Evolutionary conservation across 2,888 invertebrate species (phyloP).

Genomic region (Erebia ligea): DNA sequence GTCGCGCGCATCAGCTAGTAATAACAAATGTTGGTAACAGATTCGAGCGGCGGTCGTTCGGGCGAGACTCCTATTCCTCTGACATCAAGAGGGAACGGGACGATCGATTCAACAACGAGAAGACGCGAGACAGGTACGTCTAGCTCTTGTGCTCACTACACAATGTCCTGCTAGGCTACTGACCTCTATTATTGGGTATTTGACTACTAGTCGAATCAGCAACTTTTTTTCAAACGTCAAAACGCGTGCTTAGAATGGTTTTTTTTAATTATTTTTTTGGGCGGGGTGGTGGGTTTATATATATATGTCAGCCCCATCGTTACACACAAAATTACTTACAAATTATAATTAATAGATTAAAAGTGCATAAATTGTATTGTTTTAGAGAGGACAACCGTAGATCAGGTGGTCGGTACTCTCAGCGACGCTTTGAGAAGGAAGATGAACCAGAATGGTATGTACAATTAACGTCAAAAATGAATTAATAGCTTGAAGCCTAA

Average conservation of each 20-base stretch:
- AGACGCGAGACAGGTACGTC: slow-evolving; percentile 67
- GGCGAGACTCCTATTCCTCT: slow-evolving; percentile 82
- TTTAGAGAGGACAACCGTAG: slow-evolving; percentile 78
- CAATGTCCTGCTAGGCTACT: no score
- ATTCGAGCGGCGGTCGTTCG: slow-evolving; percentile 84
- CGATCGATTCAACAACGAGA: slow-evolving; percentile 77
- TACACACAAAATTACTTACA: no score
- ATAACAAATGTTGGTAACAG: slow-evolving; percentile 46
- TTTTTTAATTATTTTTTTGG: no score
- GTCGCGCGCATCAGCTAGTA: no score
- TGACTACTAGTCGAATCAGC: no score
- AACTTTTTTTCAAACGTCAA: no score
- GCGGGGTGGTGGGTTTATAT: no score
- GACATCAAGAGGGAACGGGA: slow-evolving; percentile 79
- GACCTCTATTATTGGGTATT: no score
- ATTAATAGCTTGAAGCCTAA: no score
- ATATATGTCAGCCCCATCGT: no score
- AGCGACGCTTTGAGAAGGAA: slow-evolving; percentile 85
- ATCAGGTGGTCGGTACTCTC: slow-evolving; percentile 82
- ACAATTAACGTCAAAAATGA: neutral
- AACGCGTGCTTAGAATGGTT: no score
- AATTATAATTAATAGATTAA: neutral
- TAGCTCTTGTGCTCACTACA: slow-evolving; percentile 1
- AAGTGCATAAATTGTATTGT: neutral
- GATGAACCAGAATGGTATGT: slow-evolving; percentile 94